Conservation (phyloP, 1,140 invertebrate species). For the Solen grandis region DNA sequence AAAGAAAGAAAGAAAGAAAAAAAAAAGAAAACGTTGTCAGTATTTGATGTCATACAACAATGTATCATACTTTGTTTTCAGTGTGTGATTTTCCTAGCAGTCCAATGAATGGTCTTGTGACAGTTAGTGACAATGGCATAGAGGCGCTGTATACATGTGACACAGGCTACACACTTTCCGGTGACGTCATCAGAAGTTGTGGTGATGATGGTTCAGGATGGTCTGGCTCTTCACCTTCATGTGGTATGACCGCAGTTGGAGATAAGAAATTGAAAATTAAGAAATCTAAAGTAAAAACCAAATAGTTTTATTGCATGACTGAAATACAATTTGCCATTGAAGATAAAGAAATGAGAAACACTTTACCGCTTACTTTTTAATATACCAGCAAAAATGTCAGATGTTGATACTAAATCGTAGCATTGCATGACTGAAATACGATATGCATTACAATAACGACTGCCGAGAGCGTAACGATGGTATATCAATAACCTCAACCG, state of each 20-base stretch:
- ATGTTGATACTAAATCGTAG: background rate
- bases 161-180: conserved; percentile 32
- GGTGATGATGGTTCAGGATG: conserved; percentile 15
- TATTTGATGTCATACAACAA: too few species aligned
- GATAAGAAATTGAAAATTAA: too few species aligned
- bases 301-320: too few species aligned
- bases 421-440: too few species aligned
- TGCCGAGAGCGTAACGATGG: too few species aligned
- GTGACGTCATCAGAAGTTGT: conserved; percentile 17
- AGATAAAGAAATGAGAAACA: too few species aligned
- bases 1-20: too few species aligned
- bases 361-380: background rate
- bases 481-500: too few species aligned
- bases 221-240: conserved; percentile 14
- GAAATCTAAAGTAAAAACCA: too few species aligned
- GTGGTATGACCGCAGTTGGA: conserved; percentile 22
- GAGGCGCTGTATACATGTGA: conserved; percentile 26
- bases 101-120: conserved; percentile 7
- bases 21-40: too few species aligned
- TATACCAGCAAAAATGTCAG: background rate
- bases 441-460: too few species aligned
- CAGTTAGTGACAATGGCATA: background rate
- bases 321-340: too few species aligned
- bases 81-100: conserved; percentile 22
- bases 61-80: conserved; percentile 33